Evolutionary conservation across 2,797 vertebrate species (phyloP), one percentile per base, ranked within the genome.

Genomic region (Phaenicophaeus curvirostris): DNA sequence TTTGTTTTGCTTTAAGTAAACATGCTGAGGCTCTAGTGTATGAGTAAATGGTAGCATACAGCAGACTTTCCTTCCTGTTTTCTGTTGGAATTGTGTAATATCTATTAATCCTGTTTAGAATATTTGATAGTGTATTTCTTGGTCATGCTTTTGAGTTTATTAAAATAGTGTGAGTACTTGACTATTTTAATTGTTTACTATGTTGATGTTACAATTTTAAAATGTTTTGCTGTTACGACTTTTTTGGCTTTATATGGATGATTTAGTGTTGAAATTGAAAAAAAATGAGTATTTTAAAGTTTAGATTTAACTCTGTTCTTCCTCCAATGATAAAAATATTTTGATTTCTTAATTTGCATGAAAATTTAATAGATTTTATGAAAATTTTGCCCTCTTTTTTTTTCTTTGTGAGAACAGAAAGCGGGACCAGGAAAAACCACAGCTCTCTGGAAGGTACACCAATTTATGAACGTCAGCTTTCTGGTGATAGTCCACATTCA

Each of bases 401-500:
- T 3, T 30, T 30, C 8, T 53, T 11, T 42, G 17, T 92, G 92
- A 61, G 79, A 95, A 74, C 82, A 98, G 98, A 98, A 87, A 90
- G 91, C 4, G 97, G 96, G 24, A 81, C 91, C 62, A 95, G 89
- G 61, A 97, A 54, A 44, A 81, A 46, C 42, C 91, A 95, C 50
- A 96, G 93, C 54, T 98, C 98, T 76, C 94, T 98, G 27, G 98
- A 98, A 62, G 97, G 97, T 6, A 97, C 97, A 1, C 98, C 98
- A 7, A 95, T 97, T 89, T 97, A 90, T 6, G 98, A 98, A 51
- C 95, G 91, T 55, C 95, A 95, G 65, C 78, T 92, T 72, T 97
- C 97, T 18, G 90, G 98, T 23, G 98, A 98, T 6, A 98, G 98
- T 81, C 97, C 98, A 15, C 97, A 96, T 48, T 98, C 98, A 4